Evolutionary conservation across 1,140 invertebrate species (phyloP), one percentile per base, ranked within the genome.

Genomic region (Hycleus cichorii): DNA sequence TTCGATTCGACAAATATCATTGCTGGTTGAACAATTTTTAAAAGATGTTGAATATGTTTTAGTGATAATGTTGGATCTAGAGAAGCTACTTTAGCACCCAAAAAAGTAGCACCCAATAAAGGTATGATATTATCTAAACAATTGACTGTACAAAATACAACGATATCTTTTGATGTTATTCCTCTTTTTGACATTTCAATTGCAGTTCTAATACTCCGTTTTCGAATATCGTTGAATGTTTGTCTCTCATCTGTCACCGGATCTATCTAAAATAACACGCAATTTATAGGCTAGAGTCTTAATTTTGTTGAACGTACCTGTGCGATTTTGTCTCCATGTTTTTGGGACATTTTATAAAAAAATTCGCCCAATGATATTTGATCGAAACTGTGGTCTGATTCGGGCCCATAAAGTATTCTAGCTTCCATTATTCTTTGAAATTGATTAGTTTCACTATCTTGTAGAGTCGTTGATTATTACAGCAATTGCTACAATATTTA

Each of bases 91-190:
- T 54, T 55, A 39, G 67, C 72, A n/a, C 77, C 77, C 11, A 76
- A 71, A 40, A 73, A 72, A 3, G 79, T 59, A 3, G 75, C 72
- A 6, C 75, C 75, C 9, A 76, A 68, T 43, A 73, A 72, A 0
- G 78, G 77, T 49, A 80, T 71, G 46, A 73, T 70, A 25, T 75
- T 66, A 43, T 80, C 74, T n/a, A 77, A 53, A 49, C 77, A 75
- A 60, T 79, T 79, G 44, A 66, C 68, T 3, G 76, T 74, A 3
- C 75, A 75, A 25, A 78, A 49, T 4, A 72, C 61, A 6, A 79
- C 57, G 0, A 78, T 66, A 45, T 79, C 78, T 3, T 72, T 72
- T 3, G 74, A 69, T 40, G 71, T 64, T 9, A 79, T 58, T 2
- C 76, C 77, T 11, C 74, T 50, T 12, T 63, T 64, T 27, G 71